These are phyloP conservation scores for Arvicola amphibius DNA, from an alignment of 2,797 vertebrate genomes.

Conservation along the genomic window DNA sequence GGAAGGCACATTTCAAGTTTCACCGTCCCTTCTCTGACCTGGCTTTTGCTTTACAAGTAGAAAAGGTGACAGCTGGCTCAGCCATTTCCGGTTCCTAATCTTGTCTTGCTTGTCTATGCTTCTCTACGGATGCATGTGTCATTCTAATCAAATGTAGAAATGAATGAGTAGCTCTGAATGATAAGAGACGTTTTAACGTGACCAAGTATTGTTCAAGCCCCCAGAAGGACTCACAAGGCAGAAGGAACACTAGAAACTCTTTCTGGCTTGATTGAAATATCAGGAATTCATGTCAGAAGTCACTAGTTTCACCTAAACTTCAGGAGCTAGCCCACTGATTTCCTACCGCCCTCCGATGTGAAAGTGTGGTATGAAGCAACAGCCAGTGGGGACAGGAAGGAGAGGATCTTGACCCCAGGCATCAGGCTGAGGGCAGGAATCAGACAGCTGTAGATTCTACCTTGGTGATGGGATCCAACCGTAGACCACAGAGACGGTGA, in stretches of 20 bases:
- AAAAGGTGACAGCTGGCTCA: slow-evolving; percentile 84
- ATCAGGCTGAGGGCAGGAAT: not conserved
- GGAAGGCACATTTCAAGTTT: slow-evolving; percentile 89
- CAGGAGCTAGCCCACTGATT: not conserved
- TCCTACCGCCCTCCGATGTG: not conserved
- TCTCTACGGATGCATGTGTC: not conserved
- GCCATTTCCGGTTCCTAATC: no score
- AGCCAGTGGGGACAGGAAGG: fast-evolving
- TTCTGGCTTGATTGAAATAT: slow-evolving; percentile 37
- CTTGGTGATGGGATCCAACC: not conserved
- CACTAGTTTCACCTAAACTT: not conserved
- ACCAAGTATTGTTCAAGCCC: not conserved
- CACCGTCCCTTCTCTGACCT: slow-evolving; percentile 85
- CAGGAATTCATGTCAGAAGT: not conserved
- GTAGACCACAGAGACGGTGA: not conserved
- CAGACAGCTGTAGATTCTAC: not conserved
- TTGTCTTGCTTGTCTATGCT: not conserved
- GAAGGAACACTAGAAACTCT: not conserved
- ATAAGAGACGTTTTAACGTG: not conserved
- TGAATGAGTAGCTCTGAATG: not conserved
- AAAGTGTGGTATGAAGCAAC: not conserved
- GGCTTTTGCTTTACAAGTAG: slow-evolving; percentile 89
- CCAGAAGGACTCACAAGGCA: not conserved
- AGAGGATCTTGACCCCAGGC: not conserved
- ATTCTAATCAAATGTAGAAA: not conserved